phyloP scores from a whole-genome alignment of 2,888 invertebrate genomes.

The Zeuzera pyrina region DNA sequence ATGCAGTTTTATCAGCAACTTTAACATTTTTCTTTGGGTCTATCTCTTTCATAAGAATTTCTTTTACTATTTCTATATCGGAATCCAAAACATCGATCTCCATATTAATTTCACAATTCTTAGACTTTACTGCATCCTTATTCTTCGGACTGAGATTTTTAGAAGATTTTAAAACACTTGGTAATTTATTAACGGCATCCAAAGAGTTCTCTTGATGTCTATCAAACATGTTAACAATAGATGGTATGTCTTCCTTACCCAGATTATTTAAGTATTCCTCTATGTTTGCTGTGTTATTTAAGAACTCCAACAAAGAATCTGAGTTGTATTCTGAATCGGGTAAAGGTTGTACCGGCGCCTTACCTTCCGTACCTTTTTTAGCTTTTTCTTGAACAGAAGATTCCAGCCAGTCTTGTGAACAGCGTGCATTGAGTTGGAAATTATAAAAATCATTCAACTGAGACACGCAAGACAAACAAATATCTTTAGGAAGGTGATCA shows the following conservation, averaged over 20 bases:
- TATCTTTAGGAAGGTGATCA: constrained; percentile 49
- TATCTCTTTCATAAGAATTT: constrained; percentile 39
- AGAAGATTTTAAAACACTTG: constrained; percentile 13
- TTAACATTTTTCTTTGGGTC: constrained; percentile 29
- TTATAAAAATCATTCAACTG: constrained; percentile 55
- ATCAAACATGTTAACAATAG: constrained; percentile 57
- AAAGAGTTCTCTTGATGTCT: constrained; percentile 38
- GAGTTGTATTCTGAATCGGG: constrained; percentile 66
- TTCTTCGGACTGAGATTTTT: constrained; percentile 50
- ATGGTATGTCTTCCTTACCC: constrained; percentile 62
- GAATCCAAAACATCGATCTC: constrained; percentile 56
- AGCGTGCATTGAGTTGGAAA: constrained; percentile 58
- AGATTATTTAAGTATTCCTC: constrained; percentile 58
- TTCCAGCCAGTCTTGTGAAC: constrained; percentile 62
- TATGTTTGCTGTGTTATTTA: constrained; percentile 61
- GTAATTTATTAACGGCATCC: constrained; percentile 25
- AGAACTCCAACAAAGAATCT: constrained; percentile 59
- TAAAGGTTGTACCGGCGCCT: constrained; percentile 50
- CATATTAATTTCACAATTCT: constrained; percentile 38
- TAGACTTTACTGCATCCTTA: constrained; percentile 26
- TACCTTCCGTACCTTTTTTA: constrained; percentile 40
- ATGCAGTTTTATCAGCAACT: constrained; percentile 28
- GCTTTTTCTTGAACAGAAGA: constrained; percentile 40
- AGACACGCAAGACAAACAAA: constrained; percentile 52
- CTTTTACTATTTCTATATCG: constrained; percentile 50